Percentiles rank a stretch among this genome's conserved stretches.
These are phyloP conservation scores for Apogon talboti DNA, from an alignment of 2,797 vertebrate genomes.

Conservation along the genomic window DNA sequence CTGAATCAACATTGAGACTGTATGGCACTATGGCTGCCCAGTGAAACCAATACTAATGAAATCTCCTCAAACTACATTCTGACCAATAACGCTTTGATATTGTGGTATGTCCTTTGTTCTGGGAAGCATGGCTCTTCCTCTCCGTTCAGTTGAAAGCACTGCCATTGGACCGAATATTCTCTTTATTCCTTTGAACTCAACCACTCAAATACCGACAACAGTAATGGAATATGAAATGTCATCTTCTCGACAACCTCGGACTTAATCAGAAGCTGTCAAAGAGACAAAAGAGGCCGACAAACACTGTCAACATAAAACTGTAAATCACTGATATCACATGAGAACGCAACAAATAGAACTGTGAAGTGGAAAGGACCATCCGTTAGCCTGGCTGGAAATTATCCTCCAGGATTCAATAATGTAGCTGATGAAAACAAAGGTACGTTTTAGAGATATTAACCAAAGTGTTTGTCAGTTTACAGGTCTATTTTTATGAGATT, in stretches of 20 bases:
- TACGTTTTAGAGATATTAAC: no score
- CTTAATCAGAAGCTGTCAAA: no score
- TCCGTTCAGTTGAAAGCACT: not conserved
- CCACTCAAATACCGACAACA: not conserved
- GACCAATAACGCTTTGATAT: constrained; percentile 22
- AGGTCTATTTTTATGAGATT: no score
- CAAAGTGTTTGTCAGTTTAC: no score
- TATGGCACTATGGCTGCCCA: constrained; percentile 19
- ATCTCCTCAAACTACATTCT: constrained; percentile 32
- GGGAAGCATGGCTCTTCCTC: not conserved
- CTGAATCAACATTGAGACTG: constrained; percentile 40
- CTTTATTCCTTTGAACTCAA: not conserved
- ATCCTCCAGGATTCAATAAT: no score
- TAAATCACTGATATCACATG: no score
- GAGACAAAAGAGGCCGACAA: no score
- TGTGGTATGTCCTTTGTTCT: constrained; percentile 6
- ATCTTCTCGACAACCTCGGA: not conserved
- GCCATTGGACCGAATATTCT: not conserved
- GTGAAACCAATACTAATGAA: constrained; percentile 50
- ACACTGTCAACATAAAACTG: no score
- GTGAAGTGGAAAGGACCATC: no score
- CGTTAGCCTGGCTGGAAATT: no score
- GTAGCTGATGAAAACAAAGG: no score
- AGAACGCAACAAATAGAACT: no score
- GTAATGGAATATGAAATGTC: not conserved